These are phyloP conservation scores for Patella vulgata DNA, from an alignment of 1,140 invertebrate genomes.

Conservation along the genomic window DNA sequence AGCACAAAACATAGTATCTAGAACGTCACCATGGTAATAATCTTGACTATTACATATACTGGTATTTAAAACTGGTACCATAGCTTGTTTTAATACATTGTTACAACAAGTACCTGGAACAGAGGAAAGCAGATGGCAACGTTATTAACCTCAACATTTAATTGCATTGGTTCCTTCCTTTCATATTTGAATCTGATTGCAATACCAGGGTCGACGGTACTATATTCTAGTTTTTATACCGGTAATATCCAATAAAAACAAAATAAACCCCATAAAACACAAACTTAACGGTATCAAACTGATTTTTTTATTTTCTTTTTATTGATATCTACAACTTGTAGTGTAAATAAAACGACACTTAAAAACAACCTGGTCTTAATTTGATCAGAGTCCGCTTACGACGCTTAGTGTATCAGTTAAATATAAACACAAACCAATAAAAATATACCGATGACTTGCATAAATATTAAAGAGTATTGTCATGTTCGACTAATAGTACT, in stretches of 20 bases:
- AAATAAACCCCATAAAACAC: not conserved
- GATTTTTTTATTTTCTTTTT: not conserved
- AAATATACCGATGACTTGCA: no score
- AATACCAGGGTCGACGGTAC: not conserved
- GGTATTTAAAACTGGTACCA: conserved; percentile 69
- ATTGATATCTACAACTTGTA: no score
- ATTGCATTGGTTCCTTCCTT: no score
- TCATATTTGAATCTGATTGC: not conserved
- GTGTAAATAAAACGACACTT: no score
- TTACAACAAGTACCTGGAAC: conserved; percentile 50
- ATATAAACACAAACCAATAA: no score
- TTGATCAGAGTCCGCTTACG: no score
- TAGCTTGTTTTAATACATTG: conserved; percentile 52
- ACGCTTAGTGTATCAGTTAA: no score
- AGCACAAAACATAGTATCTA: conserved; percentile 89
- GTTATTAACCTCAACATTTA: no score
- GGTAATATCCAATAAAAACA: not conserved
- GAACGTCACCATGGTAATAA: conserved; percentile 38
- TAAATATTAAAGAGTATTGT: no score
- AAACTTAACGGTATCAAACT: not conserved
- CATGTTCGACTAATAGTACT: no score
- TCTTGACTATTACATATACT: conserved; percentile 36
- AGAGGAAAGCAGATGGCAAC: not conserved
- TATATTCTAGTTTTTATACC: not conserved
- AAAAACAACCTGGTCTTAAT: no score